Percentiles rank a stretch among this genome's conserved stretches.
phyloP scores from a whole-genome alignment of 2,888 invertebrate genomes.

The Nematopogon swammerdamellus region DNA sequence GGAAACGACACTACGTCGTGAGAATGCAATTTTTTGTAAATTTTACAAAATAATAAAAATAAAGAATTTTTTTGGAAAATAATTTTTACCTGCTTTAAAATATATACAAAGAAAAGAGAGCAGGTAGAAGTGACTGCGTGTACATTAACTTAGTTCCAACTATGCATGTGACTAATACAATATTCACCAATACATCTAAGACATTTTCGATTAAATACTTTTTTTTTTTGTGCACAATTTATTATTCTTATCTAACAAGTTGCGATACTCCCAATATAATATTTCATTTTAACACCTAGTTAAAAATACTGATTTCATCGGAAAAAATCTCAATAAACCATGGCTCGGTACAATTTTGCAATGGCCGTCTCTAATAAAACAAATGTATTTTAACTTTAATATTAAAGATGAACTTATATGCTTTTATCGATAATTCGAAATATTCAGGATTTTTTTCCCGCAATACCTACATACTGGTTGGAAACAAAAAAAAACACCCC shows the following conservation, averaged over 20 bases:
- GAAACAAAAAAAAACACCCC: too few species aligned
- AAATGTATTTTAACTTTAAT: too few species aligned
- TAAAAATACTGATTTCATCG: constrained; percentile 2
- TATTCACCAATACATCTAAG: neutral
- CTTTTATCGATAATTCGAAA: too few species aligned
- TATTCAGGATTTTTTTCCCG: too few species aligned
- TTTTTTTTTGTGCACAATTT: neutral
- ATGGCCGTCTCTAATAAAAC: neutral
- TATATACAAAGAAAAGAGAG: too few species aligned
- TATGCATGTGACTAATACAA: neutral
- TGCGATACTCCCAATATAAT: neutral
- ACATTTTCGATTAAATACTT: neutral
- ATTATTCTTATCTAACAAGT: neutral
- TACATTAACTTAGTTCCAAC: neutral
- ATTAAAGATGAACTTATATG: too few species aligned
- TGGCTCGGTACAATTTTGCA: neutral
- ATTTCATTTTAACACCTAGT: constrained; percentile 1
- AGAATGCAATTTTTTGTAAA: too few species aligned
- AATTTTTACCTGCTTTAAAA: too few species aligned
- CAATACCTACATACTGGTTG: too few species aligned
- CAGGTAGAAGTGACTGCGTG: neutral
- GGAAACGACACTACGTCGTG: too few species aligned
- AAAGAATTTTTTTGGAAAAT: too few species aligned
- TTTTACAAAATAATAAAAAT: too few species aligned
- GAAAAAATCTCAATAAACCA: neutral